Evolutionary conservation across 2,113 vertebrate genomes (phyloP), one percentile per base, ranked within the genome.

Genomic region (Hemichromis elongatus): DNA sequence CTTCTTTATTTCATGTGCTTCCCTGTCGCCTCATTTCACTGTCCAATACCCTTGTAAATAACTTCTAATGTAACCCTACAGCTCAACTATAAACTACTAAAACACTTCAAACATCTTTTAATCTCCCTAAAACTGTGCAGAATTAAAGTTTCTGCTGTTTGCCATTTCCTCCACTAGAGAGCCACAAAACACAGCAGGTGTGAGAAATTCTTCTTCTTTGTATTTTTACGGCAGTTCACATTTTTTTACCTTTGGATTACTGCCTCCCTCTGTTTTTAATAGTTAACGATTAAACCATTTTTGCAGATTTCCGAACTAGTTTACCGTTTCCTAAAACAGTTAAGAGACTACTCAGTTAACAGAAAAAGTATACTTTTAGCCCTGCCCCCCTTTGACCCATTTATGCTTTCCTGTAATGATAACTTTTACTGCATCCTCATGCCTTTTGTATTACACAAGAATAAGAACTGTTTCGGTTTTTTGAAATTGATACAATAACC

Each of bases 101-200:
- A 28, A 47, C 14, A 2, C 42, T 47, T 42, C 7, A 24, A 12
- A 42, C 0, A 0, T 68, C 13, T 68, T 24, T 68, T 4, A 0
- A 42, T 26, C 40, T 26, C 40, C 21, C 26, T 52, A 30, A 75
- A 30, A 30, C 6, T 52, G 12, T 30, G 6, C 28, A 19, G 18
- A 10, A 16, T 12, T 75, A 30, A 50, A n/a, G 42, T 52, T 52
- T 52, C 70, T 75, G 70, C 70, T 50, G 45, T 75, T 75, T 52
- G 18, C 18, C 0, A 30, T 50, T 75, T 75, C 45, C 70, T 52
- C 70, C 45, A 75, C 70, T 52, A 75, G 70, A 75, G 70, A 52
- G 70, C 70, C 70, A 75, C 26, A 75, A 75, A 52, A 6, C 45
- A 52, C 45, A 28, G 10, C 18, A 75, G 70, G 26, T 75, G 70